Evolutionary conservation across 2,888 invertebrate species (phyloP).

Genomic region (Iselma pallidipennis): DNA sequence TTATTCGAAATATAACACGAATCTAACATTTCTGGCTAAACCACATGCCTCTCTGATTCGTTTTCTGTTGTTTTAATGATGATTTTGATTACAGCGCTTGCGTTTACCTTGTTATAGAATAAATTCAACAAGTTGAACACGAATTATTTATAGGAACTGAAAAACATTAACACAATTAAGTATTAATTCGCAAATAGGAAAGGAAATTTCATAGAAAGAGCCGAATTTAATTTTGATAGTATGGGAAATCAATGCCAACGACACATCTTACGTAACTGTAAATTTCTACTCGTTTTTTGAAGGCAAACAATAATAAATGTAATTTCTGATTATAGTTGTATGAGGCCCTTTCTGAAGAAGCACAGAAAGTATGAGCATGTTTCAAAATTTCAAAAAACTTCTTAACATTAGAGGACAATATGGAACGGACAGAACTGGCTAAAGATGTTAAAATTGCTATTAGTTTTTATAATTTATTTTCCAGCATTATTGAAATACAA

Average conservation of each 20-base stretch:
- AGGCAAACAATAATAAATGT: background rate
- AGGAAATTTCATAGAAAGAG: no score
- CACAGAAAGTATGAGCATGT: no score
- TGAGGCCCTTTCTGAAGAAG: no score
- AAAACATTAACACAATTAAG: no score
- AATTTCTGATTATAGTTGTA: background rate
- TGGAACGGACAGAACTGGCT: no score
- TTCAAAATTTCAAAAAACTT: no score
- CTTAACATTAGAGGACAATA: no score
- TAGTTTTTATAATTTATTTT: background rate
- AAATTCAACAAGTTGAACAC: background rate
- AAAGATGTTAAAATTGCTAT: no score
- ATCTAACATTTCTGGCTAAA: constrained; percentile 15
- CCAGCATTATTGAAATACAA: background rate
- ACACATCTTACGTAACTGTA: background rate
- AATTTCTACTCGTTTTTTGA: background rate
- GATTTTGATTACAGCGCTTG: constrained; percentile 14
- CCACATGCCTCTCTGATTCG: constrained; percentile 24
- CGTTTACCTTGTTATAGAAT: constrained; percentile 8
- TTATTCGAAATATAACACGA: constrained; percentile 14
- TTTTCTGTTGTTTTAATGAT: constrained; percentile 15
- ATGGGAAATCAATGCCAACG: background rate
- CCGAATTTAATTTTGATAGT: background rate
- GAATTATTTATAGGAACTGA: no score
- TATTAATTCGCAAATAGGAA: no score